phyloP scores from a whole-genome alignment of 2,797 vertebrate species.

The Epinephelus malabaricus region DNA sequence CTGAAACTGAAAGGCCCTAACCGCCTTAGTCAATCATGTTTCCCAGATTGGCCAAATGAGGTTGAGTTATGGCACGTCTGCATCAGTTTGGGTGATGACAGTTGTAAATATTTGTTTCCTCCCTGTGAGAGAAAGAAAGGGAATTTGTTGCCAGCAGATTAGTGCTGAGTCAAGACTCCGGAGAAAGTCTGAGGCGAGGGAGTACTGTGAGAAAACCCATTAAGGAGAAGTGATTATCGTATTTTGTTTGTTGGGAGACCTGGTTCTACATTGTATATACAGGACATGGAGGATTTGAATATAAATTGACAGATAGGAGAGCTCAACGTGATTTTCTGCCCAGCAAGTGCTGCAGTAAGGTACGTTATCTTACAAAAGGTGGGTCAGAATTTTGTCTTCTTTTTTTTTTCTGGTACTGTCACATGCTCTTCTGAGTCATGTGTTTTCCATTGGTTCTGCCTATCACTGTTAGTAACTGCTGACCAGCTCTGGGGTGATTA shows the following conservation, averaged over 20 bases:
- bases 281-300: conserved; percentile 37
- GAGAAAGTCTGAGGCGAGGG: conserved; percentile 10
- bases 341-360: not conserved
- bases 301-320: conserved; percentile 23
- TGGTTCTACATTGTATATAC: conserved; percentile 11
- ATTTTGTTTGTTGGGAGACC: conserved; percentile 31
- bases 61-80: not conserved
- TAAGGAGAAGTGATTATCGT: conserved; percentile 35
- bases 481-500: not conserved
- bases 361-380: conserved; percentile 7
- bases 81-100: conserved; percentile 15
- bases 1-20: conserved; percentile 10
- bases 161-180: conserved; percentile 45
- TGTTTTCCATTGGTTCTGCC: not conserved
- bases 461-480: not conserved
- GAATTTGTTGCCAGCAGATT: conserved; percentile 8
- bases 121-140: conserved; percentile 11
- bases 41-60: conserved; percentile 38
- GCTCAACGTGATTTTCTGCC: conserved; percentile 7
- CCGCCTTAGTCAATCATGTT: conserved; percentile 26
- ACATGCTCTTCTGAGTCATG: not conserved
- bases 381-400: not conserved
- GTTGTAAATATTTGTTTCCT: conserved; percentile 41
- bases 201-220: conserved; percentile 36
- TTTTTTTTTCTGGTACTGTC: not conserved